Evolutionary conservation across 1,140 invertebrate species (phyloP).

Genomic region (Meloidogyne hapla): DNA sequence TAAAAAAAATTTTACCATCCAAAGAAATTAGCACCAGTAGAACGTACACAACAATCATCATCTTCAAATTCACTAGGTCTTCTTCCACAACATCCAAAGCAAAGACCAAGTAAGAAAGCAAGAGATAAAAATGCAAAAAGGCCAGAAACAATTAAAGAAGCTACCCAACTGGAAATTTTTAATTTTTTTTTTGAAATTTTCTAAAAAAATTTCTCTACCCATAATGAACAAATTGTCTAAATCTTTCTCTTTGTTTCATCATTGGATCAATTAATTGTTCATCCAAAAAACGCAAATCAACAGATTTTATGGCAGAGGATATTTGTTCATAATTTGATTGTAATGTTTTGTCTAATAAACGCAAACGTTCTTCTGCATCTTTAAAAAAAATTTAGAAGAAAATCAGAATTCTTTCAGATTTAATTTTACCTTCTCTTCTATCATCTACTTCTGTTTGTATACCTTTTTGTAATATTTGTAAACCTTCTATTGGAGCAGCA

Average conservation of each 20-base stretch:
- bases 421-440: slow-evolving; percentile 9
- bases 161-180: slow-evolving; percentile 53
- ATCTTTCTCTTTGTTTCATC: slow-evolving; percentile 31
- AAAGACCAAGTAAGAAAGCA: slow-evolving; percentile 57
- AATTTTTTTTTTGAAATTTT: neutral
- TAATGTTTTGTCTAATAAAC: slow-evolving; percentile 26
- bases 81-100: slow-evolving; percentile 62
- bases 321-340: slow-evolving; percentile 30
- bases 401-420: too few species aligned
- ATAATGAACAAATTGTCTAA: slow-evolving; percentile 27
- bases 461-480: neutral
- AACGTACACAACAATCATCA: slow-evolving; percentile 62
- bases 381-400: neutral
- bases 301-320: slow-evolving; percentile 22
- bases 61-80: slow-evolving; percentile 58
- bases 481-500: slow-evolving; percentile 14
- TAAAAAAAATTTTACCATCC: slow-evolving; percentile 48
- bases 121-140: slow-evolving; percentile 58
- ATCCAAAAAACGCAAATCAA: slow-evolving; percentile 34
- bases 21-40: slow-evolving; percentile 57
- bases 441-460: slow-evolving; percentile 26
- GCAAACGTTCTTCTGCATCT: slow-evolving; percentile 29
- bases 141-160: slow-evolving; percentile 52
- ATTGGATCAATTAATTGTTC: slow-evolving; percentile 36
- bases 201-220: slow-evolving; percentile 4